These are phyloP conservation scores for Tetheella fluctuosa DNA, from an alignment of 2,888 invertebrate genomes.

Conservation along the genomic window DNA sequence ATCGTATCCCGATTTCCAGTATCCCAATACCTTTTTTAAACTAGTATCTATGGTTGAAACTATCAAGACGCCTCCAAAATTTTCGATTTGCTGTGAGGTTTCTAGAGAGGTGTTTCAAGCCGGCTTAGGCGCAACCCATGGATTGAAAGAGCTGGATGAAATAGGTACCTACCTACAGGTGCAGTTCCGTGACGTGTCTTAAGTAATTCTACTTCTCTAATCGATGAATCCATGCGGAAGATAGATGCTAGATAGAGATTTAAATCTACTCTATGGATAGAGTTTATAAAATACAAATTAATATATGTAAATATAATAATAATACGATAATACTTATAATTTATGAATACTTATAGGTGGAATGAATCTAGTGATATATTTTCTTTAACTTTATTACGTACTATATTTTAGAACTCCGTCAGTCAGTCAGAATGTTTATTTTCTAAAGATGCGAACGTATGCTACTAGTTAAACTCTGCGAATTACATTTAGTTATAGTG, in stretches of 20 bases:
- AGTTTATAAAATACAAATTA: no score
- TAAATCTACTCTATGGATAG: no score
- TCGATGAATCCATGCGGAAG: not conserved
- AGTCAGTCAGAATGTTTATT: not conserved
- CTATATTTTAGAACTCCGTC: no score
- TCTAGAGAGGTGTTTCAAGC: not conserved
- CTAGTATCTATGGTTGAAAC: not conserved
- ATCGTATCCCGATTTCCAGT: no score
- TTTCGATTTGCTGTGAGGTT: not conserved
- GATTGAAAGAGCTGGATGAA: not conserved
- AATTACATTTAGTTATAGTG: constrained; percentile 42
- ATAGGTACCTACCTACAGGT: not conserved
- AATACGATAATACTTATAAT: no score
- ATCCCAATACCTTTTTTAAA: not conserved
- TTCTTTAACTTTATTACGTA: no score
- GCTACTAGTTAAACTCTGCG: constrained; percentile 16
- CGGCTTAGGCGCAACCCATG: not conserved
- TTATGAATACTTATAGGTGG: no score
- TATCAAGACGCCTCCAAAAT: not conserved
- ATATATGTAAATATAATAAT: no score
- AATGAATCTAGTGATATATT: no score
- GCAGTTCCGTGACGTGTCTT: not conserved
- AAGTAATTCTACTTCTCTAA: not conserved
- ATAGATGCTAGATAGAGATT: not conserved
- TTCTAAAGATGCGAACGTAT: constrained; percentile 19